phyloP scores from a whole-genome alignment of 2,888 invertebrate genomes.

The Aleiodes alternator region DNA sequence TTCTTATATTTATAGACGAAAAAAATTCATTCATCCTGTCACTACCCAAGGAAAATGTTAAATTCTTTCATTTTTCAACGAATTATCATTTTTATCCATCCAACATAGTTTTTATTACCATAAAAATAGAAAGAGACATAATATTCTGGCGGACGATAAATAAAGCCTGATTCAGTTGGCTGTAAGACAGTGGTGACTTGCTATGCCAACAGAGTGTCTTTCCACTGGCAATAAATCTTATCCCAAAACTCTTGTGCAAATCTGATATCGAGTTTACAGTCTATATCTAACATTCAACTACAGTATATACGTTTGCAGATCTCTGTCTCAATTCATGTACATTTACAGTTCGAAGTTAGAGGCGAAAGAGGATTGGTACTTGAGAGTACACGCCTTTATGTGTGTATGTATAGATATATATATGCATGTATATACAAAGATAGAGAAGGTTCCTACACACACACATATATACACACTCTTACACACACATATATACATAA shows the following conservation, averaged over 20 bases:
- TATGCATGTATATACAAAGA: not conserved
- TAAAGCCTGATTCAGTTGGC: not conserved
- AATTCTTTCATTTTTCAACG: too few relatives aligned
- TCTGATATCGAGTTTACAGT: slow-evolving; percentile 61
- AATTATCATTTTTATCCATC: too few relatives aligned
- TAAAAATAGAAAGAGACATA: not conserved
- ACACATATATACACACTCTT: too few relatives aligned
- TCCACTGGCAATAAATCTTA: slow-evolving; percentile 25
- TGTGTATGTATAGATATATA: not conserved
- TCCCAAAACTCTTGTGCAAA: slow-evolving; percentile 50
- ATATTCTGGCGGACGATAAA: slow-evolving; percentile 2
- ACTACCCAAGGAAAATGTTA: too few relatives aligned
- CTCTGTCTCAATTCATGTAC: slow-evolving; percentile 19
- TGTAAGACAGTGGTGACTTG: slow-evolving; percentile 23
- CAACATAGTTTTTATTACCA: not conserved
- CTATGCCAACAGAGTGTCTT: slow-evolving; percentile 19
- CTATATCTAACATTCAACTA: slow-evolving; percentile 45
- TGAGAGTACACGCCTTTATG: not conserved
- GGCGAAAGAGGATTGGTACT: slow-evolving; percentile 12
- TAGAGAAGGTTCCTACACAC: slow-evolving; percentile 2
- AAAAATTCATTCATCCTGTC: too few relatives aligned
- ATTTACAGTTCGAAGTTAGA: slow-evolving; percentile 22
- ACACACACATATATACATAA: not conserved
- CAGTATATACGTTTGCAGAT: slow-evolving; percentile 9
- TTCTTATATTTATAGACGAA: too few relatives aligned